Percentiles rank a stretch among this genome's conserved stretches.
Evolutionary conservation across 2,888 invertebrate species (phyloP).

Genomic region (Aspidiotus destructor): DNA sequence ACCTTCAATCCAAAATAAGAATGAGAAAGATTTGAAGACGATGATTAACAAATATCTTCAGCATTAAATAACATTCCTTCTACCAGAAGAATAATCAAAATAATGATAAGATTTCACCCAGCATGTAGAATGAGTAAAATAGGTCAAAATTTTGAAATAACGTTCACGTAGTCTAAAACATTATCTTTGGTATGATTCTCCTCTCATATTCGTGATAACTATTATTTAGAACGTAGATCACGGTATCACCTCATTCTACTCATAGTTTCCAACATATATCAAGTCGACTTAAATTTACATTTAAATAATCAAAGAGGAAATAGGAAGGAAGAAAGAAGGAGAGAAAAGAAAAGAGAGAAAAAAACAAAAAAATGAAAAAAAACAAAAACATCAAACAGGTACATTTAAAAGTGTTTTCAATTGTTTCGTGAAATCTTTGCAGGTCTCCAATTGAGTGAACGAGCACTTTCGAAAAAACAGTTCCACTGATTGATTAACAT

Average conservation of each 20-base stretch:
- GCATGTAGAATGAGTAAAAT: neutral
- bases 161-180: neutral
- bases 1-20: too few species aligned
- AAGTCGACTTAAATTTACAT: neutral
- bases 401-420: constrained; percentile 31
- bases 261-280: neutral
- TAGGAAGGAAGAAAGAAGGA: neutral
- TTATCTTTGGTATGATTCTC: neutral
- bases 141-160: neutral
- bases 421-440: constrained; percentile 19
- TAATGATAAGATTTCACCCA: neutral
- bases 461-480: constrained; percentile 21
- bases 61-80: too few species aligned
- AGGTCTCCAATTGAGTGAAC: constrained; percentile 24
- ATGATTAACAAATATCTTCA: too few species aligned
- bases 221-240: neutral
- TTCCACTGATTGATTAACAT: constrained; percentile 28
- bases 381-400: constrained; percentile 18
- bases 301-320: neutral
- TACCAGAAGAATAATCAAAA: too few species aligned
- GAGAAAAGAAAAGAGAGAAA: constrained; percentile 12
- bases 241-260: neutral
- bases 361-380: constrained; percentile 15
- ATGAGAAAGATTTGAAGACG: too few species aligned
- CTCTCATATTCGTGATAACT: too few species aligned